Conservation (phyloP, 2,113 vertebrate genomes). For the Grantiella picta region DNA sequence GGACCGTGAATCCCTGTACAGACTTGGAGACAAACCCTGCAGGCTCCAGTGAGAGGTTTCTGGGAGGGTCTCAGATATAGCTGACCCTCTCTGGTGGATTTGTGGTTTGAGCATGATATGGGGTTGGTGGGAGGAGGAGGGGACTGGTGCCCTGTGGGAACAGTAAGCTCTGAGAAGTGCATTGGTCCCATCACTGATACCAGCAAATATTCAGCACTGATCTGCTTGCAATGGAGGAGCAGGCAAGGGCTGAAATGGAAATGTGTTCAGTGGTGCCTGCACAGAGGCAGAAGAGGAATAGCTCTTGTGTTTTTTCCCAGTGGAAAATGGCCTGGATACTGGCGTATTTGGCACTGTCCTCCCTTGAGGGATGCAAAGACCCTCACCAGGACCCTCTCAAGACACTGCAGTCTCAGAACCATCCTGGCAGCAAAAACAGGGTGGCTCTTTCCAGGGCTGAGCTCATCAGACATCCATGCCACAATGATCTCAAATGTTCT, state of each 20-base stretch:
- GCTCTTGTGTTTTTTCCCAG: not conserved
- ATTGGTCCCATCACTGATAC: not conserved
- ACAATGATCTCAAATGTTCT: fast-evolving
- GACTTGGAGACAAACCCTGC: not conserved
- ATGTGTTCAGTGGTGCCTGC: not conserved
- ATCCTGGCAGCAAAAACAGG: not conserved
- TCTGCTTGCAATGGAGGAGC: not conserved
- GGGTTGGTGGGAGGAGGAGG: not conserved
- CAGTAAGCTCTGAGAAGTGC: not conserved
- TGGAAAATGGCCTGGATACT: not conserved
- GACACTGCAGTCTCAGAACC: not conserved
- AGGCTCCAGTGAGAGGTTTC: not conserved
- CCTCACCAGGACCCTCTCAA: not conserved
- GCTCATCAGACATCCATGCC: not conserved
- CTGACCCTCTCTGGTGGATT: not conserved
- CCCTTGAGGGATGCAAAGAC: not conserved
- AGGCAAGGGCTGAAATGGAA: not conserved
- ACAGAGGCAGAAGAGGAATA: not conserved
- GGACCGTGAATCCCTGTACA: not conserved
- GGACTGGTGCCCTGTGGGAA: not conserved
- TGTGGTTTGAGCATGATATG: not conserved
- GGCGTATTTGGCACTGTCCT: not conserved
- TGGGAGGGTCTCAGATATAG: not conserved
- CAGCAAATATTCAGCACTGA: not conserved
- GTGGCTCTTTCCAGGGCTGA: not conserved